These are phyloP conservation scores for Tromatobia lineatoria DNA, from an alignment of 2,888 invertebrate genomes.

Conservation along the genomic window DNA sequence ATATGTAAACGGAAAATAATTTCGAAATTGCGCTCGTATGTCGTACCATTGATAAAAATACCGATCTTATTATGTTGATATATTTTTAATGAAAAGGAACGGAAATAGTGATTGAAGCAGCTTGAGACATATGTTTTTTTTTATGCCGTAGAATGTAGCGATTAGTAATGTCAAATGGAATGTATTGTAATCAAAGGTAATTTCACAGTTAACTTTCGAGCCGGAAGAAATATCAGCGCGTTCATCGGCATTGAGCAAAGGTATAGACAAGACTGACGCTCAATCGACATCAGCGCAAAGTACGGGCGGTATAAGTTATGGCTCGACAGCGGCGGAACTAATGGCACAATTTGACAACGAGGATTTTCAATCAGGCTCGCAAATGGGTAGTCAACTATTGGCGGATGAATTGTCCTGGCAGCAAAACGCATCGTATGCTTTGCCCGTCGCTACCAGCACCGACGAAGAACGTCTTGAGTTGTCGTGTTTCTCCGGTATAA, in stretches of 20 bases:
- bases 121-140: too few species aligned
- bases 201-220: conserved; percentile 78
- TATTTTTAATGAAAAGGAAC: too few species aligned
- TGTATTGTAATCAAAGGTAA: background rate
- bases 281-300: conserved; percentile 62
- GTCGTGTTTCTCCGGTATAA: conserved; percentile 82
- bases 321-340: conserved; percentile 77
- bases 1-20: too few species aligned
- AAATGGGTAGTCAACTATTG: conserved; percentile 83
- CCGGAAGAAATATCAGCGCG: conserved; percentile 81
- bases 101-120: too few species aligned
- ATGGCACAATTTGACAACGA: conserved; percentile 80
- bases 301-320: conserved; percentile 76
- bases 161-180: background rate
- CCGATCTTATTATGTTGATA: too few species aligned
- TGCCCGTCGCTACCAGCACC: conserved; percentile 69
- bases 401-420: conserved; percentile 85
- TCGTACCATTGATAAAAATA: too few species aligned
- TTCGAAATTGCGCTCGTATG: too few species aligned
- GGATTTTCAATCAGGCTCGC: conserved; percentile 82
- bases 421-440: conserved; percentile 75
- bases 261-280: conserved; percentile 68
- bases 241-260: conserved; percentile 78
- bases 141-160: background rate
- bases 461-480: conserved; percentile 79